Base-by-base conservation (phyloP, 2,113 vertebrate genomes). In the Clupea harengus region DNA sequence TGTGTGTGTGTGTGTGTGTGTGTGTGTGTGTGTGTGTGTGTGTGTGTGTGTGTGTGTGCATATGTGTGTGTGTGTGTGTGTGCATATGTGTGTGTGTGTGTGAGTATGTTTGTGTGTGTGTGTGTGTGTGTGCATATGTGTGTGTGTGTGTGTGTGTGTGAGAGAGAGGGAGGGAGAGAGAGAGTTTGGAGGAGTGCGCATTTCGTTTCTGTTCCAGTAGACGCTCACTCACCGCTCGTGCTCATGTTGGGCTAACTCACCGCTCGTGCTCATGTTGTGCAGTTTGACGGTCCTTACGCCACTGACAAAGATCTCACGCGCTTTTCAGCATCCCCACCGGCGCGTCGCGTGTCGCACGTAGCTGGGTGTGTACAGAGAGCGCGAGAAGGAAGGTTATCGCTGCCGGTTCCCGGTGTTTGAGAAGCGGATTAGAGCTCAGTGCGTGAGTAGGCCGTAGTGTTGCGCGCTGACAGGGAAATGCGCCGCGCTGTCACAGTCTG, bases 121-220 rank as follows among this genome's bases (percentile, higher is more conserved):
- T 52, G 50, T 52, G 50, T 52, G 50, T 52, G 10, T 52, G 10
- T 13, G 44, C 22, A 10, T 15, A 17, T 81, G 39, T 20, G 28
- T 81, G 80, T 50, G 50, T 52, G 50, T 52, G 50, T 52, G 50
- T 52, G 50, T 52, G 50, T 52, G 50, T 11, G 50, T 11, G 67
- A 45, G 81, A 72, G 49, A 32, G 85, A 54, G 85, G 85, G 46
- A 83, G 82, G 60, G 80, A 85, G 25, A 72, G n/a, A 20, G 32
- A 46, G 22, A 32, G 44, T 82, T 32, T 47, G 64, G 84, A 86
- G 57, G 83, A 88, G 3, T 3, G 22, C 6, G 47, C 47, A 49
- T 11, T 9, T 11, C 47, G 0, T 9, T 11, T 60, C 54, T 60
- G 9, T 49, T 49, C 8, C 47, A 49, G 39, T 39, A 39, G 39